Evolutionary conservation across 2,888 invertebrate genomes (phyloP).

Genomic region (Apodemia mormo): DNA sequence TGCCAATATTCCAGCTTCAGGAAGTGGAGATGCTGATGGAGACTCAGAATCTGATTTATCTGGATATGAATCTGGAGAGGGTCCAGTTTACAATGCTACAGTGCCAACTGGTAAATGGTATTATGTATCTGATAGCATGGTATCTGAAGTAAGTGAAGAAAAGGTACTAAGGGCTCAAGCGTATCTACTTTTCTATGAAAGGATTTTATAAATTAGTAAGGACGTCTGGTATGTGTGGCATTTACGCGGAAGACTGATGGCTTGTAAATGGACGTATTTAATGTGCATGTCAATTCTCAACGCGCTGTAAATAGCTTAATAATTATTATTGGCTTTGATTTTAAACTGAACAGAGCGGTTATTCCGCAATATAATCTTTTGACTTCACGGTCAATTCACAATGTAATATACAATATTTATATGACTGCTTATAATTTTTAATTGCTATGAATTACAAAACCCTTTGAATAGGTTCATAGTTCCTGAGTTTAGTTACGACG

Average conservation of each 20-base stretch:
- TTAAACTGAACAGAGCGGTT: conserved; percentile 32
- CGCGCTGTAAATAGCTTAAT: conserved; percentile 61
- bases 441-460: conserved; percentile 20
- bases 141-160: conserved; percentile 89
- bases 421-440: conserved; percentile 23
- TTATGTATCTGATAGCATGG: conserved; percentile 94
- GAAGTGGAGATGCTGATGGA: conserved; percentile 60
- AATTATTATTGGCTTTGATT: conserved; percentile 30
- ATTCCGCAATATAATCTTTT: conserved; percentile 36
- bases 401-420: conserved; percentile 32
- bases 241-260: conserved; percentile 69
- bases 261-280: conserved; percentile 36
- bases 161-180: conserved; percentile 93
- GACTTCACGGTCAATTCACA: conserved; percentile 7
- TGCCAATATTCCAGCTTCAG: conserved; percentile 76
- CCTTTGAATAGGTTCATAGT: conserved; percentile 25
- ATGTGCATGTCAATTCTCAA: conserved; percentile 21
- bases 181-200: conserved; percentile 97
- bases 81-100: conserved; percentile 53
- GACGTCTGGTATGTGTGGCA: conserved; percentile 49
- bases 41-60: conserved; percentile 82
- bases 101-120: conserved; percentile 92
- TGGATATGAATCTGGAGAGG: conserved; percentile 79
- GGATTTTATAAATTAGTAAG: conserved; percentile 85
- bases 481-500: conserved; percentile 22